Evolutionary conservation across 2,888 invertebrate species (phyloP), one percentile per base, ranked within the genome.

Genomic region (Campaea margaritaria): DNA sequence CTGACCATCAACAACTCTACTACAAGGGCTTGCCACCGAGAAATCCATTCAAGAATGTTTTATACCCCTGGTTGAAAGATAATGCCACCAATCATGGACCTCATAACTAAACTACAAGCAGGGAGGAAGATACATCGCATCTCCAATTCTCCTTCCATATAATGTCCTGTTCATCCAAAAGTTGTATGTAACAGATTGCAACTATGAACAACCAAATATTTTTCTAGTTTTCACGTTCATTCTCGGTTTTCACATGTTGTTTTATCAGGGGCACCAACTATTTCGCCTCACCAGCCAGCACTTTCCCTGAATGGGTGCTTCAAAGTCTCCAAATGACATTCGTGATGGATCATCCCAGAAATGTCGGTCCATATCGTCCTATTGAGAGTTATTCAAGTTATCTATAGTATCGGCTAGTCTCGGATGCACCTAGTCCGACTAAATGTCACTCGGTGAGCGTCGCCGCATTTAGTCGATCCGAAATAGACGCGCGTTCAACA

Each of bases 401-500:
- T 38, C 11, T 38, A 28, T 44, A 48, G 62, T 39, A 14, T 12
- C 61, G 58, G 62, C 64, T 74, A 77, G 77, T 73, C 79, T 85
- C 82, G 81, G 89, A 89, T 91, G 91, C 90, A 91, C 83, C 89
- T 86, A 87, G 87, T 84, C 72, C 78, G 79, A 80, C 81, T 86
- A 92, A 92, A 92, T 92, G 92, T 92, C 92, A 92, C 85, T 91
- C 87, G 89, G 90, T 89, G 88, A 86, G 85, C 86, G 60, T 56
- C 79, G 79, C 70, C 86, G 83, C 80, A 83, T 92, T 89, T 92
- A 91, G 88, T 85, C 83, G 90, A 83, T 87, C 89, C 84, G 78
- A 92, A 92, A 92, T 92, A 92, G 91, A 88, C 75, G 74, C 74
- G 87, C 91, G 91, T 91, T 92, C 91, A 89, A 85, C 91, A 91